Percentiles rank a stretch among this genome's conserved stretches.
Conservation (phyloP, 2,888 invertebrate species). For the Papilio elwesi region DNA sequence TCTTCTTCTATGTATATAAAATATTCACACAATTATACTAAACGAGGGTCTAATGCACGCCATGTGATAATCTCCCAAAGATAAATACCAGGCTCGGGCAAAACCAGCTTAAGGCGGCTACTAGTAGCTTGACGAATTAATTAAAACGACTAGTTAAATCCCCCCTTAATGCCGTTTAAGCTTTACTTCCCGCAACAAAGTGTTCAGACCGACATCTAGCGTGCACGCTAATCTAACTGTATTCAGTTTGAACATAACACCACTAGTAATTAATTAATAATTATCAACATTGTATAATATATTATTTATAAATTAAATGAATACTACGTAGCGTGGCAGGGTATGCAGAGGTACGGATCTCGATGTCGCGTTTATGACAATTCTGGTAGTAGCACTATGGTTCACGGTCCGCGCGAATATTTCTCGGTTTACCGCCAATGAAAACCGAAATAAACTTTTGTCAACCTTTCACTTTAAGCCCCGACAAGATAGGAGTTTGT, state of each 20-base stretch:
- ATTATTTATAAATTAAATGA: no score
- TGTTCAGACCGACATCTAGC: conserved; percentile 9
- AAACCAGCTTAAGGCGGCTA: conserved; percentile 7
- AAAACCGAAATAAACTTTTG: no score
- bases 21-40: neutral
- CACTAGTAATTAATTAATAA: conserved; percentile 1
- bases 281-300: neutral
- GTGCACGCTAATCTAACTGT: conserved; percentile 11
- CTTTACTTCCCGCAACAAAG: conserved; percentile 17
- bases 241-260: neutral
- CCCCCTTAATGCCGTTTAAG: conserved; percentile 14
- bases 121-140: conserved; percentile 19
- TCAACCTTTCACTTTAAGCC: no score
- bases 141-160: conserved; percentile 28
- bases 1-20: no score
- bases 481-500: no score
- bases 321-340: no score
- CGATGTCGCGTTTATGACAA: neutral
- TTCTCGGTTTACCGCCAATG: no score
- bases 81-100: conserved; percentile 7
- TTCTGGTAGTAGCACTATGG: no score
- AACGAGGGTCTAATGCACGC: neutral
- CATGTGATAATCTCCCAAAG: conserved; percentile 13
- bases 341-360: neutral
- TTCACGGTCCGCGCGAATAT: no score